Conservation (phyloP, 2,113 vertebrate genomes). For the Mesocricetus auratus region DNA sequence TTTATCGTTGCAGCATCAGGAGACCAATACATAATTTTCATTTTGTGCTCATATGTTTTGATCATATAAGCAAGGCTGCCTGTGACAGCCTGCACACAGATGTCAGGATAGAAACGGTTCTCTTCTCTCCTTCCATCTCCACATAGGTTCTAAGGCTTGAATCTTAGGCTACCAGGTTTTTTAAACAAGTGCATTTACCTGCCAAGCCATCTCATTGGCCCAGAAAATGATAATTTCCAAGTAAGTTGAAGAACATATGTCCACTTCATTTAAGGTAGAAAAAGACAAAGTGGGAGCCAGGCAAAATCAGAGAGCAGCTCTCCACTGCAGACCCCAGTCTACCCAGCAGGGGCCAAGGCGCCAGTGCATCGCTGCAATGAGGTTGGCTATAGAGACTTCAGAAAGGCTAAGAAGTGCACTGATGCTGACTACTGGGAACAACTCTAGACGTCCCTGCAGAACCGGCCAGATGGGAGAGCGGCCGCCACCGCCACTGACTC, state of each 20-base stretch:
- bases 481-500: not conserved
- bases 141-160: not conserved
- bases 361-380: not conserved
- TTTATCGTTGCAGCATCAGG: too few relatives aligned
- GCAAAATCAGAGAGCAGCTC: not conserved
- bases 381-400: accelerated
- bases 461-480: not conserved
- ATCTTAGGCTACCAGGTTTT: not conserved
- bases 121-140: not conserved
- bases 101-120: not conserved
- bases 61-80: not conserved
- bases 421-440: not conserved
- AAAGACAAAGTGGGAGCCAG: not conserved
- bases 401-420: not conserved
- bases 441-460: not conserved
- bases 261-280: not conserved
- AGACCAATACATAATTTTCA: not conserved
- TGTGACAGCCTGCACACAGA: not conserved
- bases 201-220: not conserved
- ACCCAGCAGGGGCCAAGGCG: not conserved
- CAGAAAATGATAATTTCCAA: not conserved
- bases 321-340: not conserved
- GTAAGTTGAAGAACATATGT: not conserved
- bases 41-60: not conserved
- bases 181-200: too few relatives aligned